These are phyloP conservation scores for Dromaius novaehollandiae DNA, from an alignment of 2,113 vertebrate species.

Conservation along the genomic window DNA sequence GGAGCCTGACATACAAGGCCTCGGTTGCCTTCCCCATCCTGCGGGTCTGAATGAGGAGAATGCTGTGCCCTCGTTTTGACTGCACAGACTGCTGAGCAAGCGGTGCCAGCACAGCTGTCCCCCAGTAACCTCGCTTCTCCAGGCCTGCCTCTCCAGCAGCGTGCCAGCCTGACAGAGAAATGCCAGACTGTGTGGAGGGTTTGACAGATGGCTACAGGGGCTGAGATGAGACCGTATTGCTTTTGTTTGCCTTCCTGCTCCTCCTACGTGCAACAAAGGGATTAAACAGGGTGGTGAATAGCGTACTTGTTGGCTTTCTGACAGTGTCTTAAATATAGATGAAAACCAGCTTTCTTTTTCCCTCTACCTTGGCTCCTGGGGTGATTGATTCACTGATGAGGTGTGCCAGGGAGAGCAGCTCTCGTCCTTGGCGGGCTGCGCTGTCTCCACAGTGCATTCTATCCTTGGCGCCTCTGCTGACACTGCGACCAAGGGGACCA, in stretches of 20 bases:
- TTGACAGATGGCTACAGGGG: neutral
- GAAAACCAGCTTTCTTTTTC: neutral
- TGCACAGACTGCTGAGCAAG: neutral
- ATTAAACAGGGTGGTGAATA: neutral
- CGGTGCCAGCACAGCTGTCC: neutral
- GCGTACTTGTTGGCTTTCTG: neutral
- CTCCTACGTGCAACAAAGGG: neutral
- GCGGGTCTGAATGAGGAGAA: neutral
- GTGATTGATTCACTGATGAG: neutral
- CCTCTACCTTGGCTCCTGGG: neutral
- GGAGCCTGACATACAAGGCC: accelerated
- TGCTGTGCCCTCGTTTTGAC: neutral
- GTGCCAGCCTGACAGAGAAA: neutral
- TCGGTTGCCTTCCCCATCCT: accelerated
- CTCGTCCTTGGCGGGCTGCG: neutral
- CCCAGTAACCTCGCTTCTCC: neutral
- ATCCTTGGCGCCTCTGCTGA: conserved; percentile 6
- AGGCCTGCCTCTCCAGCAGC: neutral
- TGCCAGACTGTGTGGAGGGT: neutral
- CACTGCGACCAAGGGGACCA: neutral
- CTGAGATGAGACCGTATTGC: neutral
- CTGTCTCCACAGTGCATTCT: neutral
- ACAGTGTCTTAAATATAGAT: neutral
- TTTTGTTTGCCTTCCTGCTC: neutral
- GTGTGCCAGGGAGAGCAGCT: conserved; percentile 1